These are phyloP conservation scores for Thereva nobilitata DNA, from an alignment of 2,888 invertebrate genomes.

Conservation along the genomic window DNA sequence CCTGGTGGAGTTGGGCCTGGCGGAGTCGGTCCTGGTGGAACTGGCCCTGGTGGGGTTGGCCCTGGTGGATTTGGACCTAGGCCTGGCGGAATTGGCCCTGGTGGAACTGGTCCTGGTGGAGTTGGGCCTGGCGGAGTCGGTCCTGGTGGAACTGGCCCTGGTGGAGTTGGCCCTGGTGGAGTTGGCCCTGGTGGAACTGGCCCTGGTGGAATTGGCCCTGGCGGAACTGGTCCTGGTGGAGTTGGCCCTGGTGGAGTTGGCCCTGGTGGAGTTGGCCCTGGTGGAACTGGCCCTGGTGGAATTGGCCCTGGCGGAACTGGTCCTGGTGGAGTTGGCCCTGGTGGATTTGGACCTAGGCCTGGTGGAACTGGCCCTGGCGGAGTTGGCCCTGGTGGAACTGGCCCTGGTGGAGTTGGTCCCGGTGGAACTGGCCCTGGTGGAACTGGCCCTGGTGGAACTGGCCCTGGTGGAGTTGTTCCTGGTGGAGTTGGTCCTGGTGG, in stretches of 20 bases:
- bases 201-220: slow-evolving; percentile 13
- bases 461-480: no score
- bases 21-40: slow-evolving; percentile 23
- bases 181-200: background rate
- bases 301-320: slow-evolving; percentile 31
- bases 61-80: slow-evolving; percentile 35
- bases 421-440: no score
- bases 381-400: slow-evolving; percentile 16
- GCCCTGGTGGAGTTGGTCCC: background rate
- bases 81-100: slow-evolving; percentile 8
- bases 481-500: no score
- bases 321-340: slow-evolving; percentile 30
- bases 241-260: slow-evolving; percentile 35
- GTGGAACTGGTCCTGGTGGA: slow-evolving; percentile 30
- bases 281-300: background rate
- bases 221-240: no score
- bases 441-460: slow-evolving; percentile 30
- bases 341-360: slow-evolving; percentile 32
- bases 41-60: slow-evolving; percentile 36
- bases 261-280: slow-evolving; percentile 13
- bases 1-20: slow-evolving; percentile 23
- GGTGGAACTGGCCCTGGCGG: slow-evolving; percentile 4
- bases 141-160: slow-evolving; percentile 20
- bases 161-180: slow-evolving; percentile 21
- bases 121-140: slow-evolving; percentile 40